phyloP scores from a whole-genome alignment of 2,797 vertebrate genomes.

The Benthosema pterotum region DNA sequence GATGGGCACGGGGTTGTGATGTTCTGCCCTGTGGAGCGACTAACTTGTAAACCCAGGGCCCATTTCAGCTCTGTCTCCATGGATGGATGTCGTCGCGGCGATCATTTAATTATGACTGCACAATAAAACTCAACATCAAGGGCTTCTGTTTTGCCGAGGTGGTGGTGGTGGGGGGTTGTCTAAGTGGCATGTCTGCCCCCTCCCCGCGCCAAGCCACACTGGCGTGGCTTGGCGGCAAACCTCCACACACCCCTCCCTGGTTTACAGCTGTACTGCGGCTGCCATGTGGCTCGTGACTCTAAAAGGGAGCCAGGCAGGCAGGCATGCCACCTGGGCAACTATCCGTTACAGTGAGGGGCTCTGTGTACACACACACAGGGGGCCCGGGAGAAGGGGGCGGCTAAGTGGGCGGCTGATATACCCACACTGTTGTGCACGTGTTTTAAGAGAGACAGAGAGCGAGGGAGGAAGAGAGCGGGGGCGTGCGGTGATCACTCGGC shows the following conservation, averaged over 20 bases:
- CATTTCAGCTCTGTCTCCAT: conserved; percentile 55
- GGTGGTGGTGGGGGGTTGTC: conserved; percentile 33
- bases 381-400: conserved; percentile 13
- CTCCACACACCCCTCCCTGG: neutral
- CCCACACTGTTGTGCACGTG: neutral
- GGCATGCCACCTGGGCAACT: conserved; percentile 61
- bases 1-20: conserved; percentile 30
- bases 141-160: conserved; percentile 51
- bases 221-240: conserved; percentile 28
- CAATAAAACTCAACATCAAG: conserved; percentile 71
- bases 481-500: conserved; percentile 14
- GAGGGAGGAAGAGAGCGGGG: conserved; percentile 3
- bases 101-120: conserved; percentile 68
- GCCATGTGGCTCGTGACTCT: conserved; percentile 40
- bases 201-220: conserved; percentile 49
- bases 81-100: conserved; percentile 47
- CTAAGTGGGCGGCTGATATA: neutral
- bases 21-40: conserved; percentile 49
- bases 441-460: conserved; percentile 27
- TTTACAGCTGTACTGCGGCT: conserved; percentile 55
- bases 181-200: conserved; percentile 50
- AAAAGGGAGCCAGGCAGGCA: conserved; percentile 40
- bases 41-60: conserved; percentile 57
- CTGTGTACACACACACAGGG: conserved; percentile 51
- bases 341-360: conserved; percentile 50